A percentile compares a stretch with the other conserved stretches of the same genome.
phyloP scores from a whole-genome alignment of 2,797 vertebrate genomes.

The Falco novaeseelandiae region DNA sequence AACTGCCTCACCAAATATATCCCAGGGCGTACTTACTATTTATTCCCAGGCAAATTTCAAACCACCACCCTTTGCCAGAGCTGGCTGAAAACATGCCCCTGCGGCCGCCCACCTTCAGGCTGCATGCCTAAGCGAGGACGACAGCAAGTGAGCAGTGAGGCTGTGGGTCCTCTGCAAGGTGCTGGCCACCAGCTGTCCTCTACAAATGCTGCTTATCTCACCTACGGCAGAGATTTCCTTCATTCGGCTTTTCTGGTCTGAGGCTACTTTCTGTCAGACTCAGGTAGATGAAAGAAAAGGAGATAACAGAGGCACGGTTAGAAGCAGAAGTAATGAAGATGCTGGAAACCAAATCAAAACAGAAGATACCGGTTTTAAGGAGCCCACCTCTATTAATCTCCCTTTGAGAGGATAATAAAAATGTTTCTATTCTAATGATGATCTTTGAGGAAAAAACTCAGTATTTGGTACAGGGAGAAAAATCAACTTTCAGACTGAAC shows the following conservation, averaged over 20 bases:
- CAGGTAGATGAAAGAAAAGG: background rate
- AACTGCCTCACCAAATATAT: slow-evolving; percentile 1
- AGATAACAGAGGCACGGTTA: background rate
- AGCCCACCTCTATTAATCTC: background rate
- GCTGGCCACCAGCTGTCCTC: accelerated
- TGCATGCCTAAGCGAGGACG: background rate
- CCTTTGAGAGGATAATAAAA: background rate
- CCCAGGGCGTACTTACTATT: slow-evolving; percentile 8
- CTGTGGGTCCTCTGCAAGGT: background rate
- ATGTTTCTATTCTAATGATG: background rate
- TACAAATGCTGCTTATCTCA: background rate
- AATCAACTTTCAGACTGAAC: background rate
- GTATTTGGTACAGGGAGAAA: background rate
- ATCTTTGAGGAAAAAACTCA: background rate
- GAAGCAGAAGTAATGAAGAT: background rate
- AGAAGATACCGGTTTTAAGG: background rate
- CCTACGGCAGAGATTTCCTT: background rate
- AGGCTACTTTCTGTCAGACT: background rate
- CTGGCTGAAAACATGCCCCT: background rate
- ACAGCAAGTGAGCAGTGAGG: background rate
- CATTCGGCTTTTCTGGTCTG: background rate
- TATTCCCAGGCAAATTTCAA: slow-evolving; percentile 13
- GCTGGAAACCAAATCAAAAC: background rate
- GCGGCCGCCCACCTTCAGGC: background rate
- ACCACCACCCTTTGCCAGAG: background rate